A percentile compares a stretch with the other conserved stretches of the same genome.
Conservation (phyloP, 2,797 vertebrate genomes). For the Pteropus rufus region DNA sequence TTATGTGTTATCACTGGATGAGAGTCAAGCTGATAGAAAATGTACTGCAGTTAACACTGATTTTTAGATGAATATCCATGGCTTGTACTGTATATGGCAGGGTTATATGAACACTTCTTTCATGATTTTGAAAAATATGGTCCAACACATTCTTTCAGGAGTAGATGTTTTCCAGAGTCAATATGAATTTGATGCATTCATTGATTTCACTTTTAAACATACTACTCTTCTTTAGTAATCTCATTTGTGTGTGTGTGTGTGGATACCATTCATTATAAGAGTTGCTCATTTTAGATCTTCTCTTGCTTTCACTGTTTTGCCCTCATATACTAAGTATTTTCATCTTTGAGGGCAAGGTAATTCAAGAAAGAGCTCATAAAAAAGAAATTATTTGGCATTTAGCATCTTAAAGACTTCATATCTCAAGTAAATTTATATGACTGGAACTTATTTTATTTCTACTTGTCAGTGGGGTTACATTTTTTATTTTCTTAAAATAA, state of each 20-base stretch:
- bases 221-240: neutral
- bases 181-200: neutral
- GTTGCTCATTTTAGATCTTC: neutral
- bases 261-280: neutral
- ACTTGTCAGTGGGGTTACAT: neutral
- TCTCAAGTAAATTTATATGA: neutral
- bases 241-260: neutral
- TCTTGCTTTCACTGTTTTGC: neutral
- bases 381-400: neutral
- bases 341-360: neutral
- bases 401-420: neutral
- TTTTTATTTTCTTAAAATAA: slow-evolving; percentile 6
- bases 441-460: neutral
- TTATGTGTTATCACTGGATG: neutral
- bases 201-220: neutral
- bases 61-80: neutral
- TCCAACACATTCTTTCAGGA: neutral
- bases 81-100: neutral
- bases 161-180: neutral
- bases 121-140: neutral
- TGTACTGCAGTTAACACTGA: neutral
- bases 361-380: neutral
- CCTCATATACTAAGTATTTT: neutral
- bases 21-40: neutral
- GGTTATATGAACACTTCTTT: neutral